phyloP scores from a whole-genome alignment of 2,113 vertebrate species.

The Rhinoderma darwinii region DNA sequence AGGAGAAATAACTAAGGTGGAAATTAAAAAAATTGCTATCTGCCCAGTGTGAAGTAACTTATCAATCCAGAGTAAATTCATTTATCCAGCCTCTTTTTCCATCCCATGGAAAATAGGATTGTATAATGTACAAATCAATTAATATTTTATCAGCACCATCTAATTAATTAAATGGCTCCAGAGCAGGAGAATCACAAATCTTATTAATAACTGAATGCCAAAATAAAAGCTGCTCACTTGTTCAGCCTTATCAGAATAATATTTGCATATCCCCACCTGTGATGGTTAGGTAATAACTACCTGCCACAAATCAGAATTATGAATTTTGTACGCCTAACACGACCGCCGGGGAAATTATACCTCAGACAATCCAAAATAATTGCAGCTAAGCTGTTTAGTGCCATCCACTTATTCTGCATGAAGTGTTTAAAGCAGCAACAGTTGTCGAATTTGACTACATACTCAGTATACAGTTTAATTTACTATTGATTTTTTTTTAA shows the following conservation, averaged over 20 bases:
- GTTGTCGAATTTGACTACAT: conserved; percentile 82
- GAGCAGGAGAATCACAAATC: conserved; percentile 84
- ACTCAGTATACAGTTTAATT: conserved; percentile 68
- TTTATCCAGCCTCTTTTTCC: conserved; percentile 69
- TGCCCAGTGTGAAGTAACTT: conserved; percentile 8
- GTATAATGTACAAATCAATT: conserved; percentile 78
- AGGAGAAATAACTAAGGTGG: not conserved
- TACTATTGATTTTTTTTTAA: conserved; percentile 56
- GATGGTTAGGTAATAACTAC: conserved; percentile 86
- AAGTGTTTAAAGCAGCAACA: conserved; percentile 82
- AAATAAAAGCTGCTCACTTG: conserved; percentile 80
- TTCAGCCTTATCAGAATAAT: conserved; percentile 78
- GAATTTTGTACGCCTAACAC: conserved; percentile 84
- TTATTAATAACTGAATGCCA: conserved; percentile 83
- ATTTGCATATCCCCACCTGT: conserved; percentile 90
- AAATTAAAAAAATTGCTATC: conserved; percentile 35
- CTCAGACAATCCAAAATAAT: conserved; percentile 86
- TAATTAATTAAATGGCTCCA: conserved; percentile 85
- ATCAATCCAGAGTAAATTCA: conserved; percentile 68
- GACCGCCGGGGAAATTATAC: conserved; percentile 88
- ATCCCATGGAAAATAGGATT: conserved; percentile 71
- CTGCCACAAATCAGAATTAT: conserved; percentile 88
- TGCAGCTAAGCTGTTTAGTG: conserved; percentile 87
- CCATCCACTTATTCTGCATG: conserved; percentile 85
- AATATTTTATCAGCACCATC: conserved; percentile 84